Percentiles rank a stretch among this genome's conserved stretches.
phyloP scores from a whole-genome alignment of 2,113 vertebrate species.

The Gasterosteus aculeatus region DNA sequence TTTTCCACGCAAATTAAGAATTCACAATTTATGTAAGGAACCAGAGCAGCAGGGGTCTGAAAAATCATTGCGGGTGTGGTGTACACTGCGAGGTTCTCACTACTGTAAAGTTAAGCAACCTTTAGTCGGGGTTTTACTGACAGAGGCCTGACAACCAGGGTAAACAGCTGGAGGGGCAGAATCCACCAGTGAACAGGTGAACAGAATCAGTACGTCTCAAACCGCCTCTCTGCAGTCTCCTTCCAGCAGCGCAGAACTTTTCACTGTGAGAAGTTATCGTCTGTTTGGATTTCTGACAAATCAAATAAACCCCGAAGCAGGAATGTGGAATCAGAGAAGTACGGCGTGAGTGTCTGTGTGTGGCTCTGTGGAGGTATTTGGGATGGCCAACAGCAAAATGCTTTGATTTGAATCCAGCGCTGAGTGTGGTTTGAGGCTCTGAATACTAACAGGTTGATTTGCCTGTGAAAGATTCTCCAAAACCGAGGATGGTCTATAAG shows the following conservation, averaged over 20 bases:
- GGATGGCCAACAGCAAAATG: not conserved
- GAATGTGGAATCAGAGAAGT: not conserved
- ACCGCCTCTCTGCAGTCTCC: not conserved
- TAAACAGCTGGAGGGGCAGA: constrained; percentile 35
- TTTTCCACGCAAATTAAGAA: constrained; percentile 3
- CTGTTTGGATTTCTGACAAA: not conserved
- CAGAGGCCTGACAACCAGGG: constrained; percentile 17
- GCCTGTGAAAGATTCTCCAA: not conserved
- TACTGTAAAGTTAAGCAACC: not conserved
- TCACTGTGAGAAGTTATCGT: not conserved
- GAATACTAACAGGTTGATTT: not conserved
- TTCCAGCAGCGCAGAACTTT: not conserved
- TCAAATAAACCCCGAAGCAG: not conserved
- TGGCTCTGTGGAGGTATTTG: not conserved
- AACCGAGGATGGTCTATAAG: not conserved
- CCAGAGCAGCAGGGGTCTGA: constrained; percentile 16
- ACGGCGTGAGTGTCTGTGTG: not conserved
- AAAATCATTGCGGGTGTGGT: constrained; percentile 5
- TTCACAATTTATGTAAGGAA: constrained; percentile 53
- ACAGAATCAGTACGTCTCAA: not conserved
- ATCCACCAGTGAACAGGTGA: constrained; percentile 3
- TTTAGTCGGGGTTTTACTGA: not conserved
- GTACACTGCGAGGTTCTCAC: not conserved
- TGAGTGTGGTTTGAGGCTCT: not conserved
- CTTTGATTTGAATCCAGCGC: not conserved